Evolutionary conservation across 2,888 invertebrate species (phyloP).

Genomic region (Coremacera marginata): DNA sequence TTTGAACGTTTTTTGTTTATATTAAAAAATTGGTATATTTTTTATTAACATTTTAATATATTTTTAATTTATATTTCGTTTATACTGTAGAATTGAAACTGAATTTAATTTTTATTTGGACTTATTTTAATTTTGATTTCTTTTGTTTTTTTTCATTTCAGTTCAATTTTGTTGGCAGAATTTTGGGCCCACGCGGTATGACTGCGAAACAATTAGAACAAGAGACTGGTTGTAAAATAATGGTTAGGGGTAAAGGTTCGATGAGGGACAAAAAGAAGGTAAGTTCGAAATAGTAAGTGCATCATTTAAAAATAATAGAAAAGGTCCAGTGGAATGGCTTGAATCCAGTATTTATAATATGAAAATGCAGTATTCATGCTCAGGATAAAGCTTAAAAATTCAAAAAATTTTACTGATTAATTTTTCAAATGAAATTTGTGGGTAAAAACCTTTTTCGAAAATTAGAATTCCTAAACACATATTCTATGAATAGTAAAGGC

Average conservation of each 20-base stretch:
- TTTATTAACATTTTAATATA: neutral
- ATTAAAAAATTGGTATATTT: neutral
- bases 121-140: neutral
- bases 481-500: too few species aligned
- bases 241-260: slow-evolving; percentile 99
- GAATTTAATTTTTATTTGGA: neutral
- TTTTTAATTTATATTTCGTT: neutral
- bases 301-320: neutral
- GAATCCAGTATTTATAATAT: too few species aligned
- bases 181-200: slow-evolving; percentile 99
- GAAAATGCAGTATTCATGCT: too few species aligned
- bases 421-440: too few species aligned
- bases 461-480: too few species aligned
- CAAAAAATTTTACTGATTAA: too few species aligned
- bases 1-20: too few species aligned
- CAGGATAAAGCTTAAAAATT: too few species aligned
- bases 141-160: slow-evolving; percentile 74
- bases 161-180: slow-evolving; percentile 99
- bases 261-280: slow-evolving; percentile 99
- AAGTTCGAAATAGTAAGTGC: slow-evolving; percentile 61
- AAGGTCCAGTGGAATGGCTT: too few species aligned
- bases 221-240: slow-evolving; percentile 99
- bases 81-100: neutral
- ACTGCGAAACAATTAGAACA: slow-evolving; percentile 99
- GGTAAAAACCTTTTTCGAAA: too few species aligned